phyloP scores from a whole-genome alignment of 2,113 vertebrate genomes.

The Tachysurus fulvidraco region DNA sequence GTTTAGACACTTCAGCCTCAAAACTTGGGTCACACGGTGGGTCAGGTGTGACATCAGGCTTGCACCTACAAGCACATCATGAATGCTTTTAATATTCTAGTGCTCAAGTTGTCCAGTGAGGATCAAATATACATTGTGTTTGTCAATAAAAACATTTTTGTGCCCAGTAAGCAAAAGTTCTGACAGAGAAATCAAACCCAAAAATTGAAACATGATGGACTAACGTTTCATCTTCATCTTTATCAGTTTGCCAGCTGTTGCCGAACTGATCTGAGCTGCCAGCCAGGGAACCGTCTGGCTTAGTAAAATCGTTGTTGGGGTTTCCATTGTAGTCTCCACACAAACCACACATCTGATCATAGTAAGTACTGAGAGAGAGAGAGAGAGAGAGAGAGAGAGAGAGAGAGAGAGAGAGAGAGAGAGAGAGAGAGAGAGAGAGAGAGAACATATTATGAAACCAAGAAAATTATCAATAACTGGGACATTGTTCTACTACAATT shows the following conservation, averaged over 20 bases:
- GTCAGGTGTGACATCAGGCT: constrained; percentile 55
- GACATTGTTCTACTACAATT: background rate
- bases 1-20: constrained; percentile 66
- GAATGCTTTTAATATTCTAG: background rate
- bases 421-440: background rate
- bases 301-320: constrained; percentile 72
- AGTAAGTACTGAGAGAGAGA: constrained; percentile 66
- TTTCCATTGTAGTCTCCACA: constrained; percentile 79
- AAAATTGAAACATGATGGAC: constrained; percentile 23
- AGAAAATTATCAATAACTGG: background rate
- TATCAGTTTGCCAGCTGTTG: constrained; percentile 74
- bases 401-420: background rate
- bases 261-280: constrained; percentile 69
- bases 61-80: constrained; percentile 66
- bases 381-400: background rate
- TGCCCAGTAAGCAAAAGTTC: background rate
- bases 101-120: background rate
- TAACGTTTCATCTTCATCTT: constrained; percentile 73
- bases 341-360: constrained; percentile 77
- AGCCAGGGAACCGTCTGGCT: constrained; percentile 64
- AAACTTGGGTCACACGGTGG: constrained; percentile 69
- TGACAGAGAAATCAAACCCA: background rate
- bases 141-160: background rate
- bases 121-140: background rate
- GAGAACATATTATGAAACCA: background rate